phyloP scores from a whole-genome alignment of 1,140 invertebrate species.

The Trissolcus basalis region DNA sequence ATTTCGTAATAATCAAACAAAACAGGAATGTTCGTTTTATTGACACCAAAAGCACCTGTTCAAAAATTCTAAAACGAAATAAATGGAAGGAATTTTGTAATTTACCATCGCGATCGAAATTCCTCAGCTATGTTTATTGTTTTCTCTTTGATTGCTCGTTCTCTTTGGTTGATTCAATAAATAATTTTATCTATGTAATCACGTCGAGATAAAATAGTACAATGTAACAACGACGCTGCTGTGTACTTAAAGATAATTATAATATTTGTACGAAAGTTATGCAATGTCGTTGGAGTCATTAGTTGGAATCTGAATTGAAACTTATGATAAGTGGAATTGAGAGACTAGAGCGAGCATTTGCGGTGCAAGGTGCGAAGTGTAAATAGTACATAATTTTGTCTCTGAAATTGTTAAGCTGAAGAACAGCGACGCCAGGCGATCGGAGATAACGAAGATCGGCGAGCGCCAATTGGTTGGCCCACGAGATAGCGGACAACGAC shows the following conservation, averaged over 20 bases:
- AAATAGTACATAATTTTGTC: slow-evolving; percentile 28
- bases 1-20: too few relatives aligned
- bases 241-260: slow-evolving; percentile 50
- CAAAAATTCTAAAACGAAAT: too few relatives aligned
- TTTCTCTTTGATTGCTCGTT: slow-evolving; percentile 6
- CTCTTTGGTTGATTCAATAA: slow-evolving; percentile 17
- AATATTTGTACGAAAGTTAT: slow-evolving; percentile 48
- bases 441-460: slow-evolving; percentile 41
- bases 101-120: slow-evolving; percentile 1
- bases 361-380: slow-evolving; percentile 44
- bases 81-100: too few relatives aligned
- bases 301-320: slow-evolving; percentile 34
- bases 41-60: too few relatives aligned
- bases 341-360: slow-evolving; percentile 9
- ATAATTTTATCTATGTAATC: slow-evolving; percentile 52
- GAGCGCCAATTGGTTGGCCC: slow-evolving; percentile 46
- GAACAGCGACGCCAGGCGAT: slow-evolving; percentile 30
- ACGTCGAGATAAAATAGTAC: slow-evolving; percentile 47
- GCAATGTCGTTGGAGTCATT: slow-evolving; percentile 25
- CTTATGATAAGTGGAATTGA: slow-evolving; percentile 21
- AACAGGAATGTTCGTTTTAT: neutral
- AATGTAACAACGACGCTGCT: slow-evolving; percentile 48
- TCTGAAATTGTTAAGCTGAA: slow-evolving; percentile 22
- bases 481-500: slow-evolving; percentile 61
- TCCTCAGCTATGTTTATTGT: too few relatives aligned